A percentile compares a stretch with the other conserved stretches of the same genome.
These are phyloP conservation scores for Mastigias papua DNA, from an alignment of 30 jellyfish, hydroid and myxozoan species.

Conservation along the genomic window DNA sequence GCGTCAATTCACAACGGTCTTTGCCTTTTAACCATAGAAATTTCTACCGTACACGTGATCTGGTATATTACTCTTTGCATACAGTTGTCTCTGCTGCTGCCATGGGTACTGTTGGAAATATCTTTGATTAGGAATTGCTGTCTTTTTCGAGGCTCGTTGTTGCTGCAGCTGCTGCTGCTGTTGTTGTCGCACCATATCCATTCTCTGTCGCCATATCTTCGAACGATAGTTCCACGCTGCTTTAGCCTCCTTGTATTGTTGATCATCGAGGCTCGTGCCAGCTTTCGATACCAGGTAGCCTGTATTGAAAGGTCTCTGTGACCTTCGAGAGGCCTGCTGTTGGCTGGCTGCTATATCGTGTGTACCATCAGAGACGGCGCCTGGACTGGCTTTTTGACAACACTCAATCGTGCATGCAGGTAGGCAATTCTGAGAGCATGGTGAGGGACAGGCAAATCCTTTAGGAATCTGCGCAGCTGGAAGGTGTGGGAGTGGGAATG, in stretches of 20 bases:
- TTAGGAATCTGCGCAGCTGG: conserved; percentile 63
- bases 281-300: neutral
- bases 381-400: conserved; percentile 50
- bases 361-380: neutral
- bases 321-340: conserved; percentile 41
- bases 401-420: conserved; percentile 74
- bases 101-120: neutral
- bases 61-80: conserved; percentile 5
- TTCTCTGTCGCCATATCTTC: conserved; percentile 62
- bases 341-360: conserved; percentile 18
- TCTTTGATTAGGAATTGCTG: conserved; percentile 1
- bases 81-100: conserved; percentile 25
- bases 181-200: conserved; percentile 10
- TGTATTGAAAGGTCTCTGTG: neutral
- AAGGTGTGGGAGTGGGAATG: conserved; percentile 24
- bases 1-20: neutral
- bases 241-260: conserved; percentile 49
- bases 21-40: neutral
- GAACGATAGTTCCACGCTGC: conserved; percentile 78
- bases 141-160: conserved; percentile 29
- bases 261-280: neutral
- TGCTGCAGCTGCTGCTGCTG: conserved; percentile 4
- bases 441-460: conserved; percentile 73
- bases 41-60: neutral
- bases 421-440: conserved; percentile 70